phyloP scores from a whole-genome alignment of 2,888 invertebrate species.

The Himalopsyche anomala region DNA sequence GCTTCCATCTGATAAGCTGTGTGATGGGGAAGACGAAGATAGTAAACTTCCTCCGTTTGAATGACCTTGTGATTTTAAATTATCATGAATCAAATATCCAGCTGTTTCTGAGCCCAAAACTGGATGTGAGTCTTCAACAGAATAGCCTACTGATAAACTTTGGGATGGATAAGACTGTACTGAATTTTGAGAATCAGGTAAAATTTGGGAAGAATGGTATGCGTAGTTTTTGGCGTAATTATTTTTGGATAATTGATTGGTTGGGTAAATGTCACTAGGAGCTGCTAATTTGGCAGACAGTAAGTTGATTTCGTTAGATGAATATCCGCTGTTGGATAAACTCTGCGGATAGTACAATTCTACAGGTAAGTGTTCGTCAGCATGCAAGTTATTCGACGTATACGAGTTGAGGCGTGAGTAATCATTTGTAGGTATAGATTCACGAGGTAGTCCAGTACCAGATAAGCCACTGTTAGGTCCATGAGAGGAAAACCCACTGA shows the following conservation, averaged over 20 bases:
- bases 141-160: background rate
- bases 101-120: background rate
- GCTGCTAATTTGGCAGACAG: background rate
- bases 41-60: background rate
- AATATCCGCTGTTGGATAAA: background rate
- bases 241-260: background rate
- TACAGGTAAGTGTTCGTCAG: background rate
- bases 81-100: background rate
- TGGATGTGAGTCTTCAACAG: background rate
- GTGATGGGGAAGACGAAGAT: constrained; percentile 1
- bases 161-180: background rate
- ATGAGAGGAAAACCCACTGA: too few relatives aligned
- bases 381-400: background rate
- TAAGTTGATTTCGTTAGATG: background rate
- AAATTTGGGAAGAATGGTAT: background rate
- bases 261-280: background rate
- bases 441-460: too few relatives aligned
- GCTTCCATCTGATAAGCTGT: background rate
- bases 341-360: too few relatives aligned
- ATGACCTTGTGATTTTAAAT: background rate
- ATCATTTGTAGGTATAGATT: too few relatives aligned
- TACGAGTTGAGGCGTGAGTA: too few relatives aligned
- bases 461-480: too few relatives aligned
- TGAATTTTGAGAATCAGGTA: background rate
- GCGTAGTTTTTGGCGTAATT: background rate